Percentiles rank a stretch among this genome's conserved stretches.
phyloP scores from a whole-genome alignment of 2,797 vertebrate species.

The Pogoniulus pusillus region DNA sequence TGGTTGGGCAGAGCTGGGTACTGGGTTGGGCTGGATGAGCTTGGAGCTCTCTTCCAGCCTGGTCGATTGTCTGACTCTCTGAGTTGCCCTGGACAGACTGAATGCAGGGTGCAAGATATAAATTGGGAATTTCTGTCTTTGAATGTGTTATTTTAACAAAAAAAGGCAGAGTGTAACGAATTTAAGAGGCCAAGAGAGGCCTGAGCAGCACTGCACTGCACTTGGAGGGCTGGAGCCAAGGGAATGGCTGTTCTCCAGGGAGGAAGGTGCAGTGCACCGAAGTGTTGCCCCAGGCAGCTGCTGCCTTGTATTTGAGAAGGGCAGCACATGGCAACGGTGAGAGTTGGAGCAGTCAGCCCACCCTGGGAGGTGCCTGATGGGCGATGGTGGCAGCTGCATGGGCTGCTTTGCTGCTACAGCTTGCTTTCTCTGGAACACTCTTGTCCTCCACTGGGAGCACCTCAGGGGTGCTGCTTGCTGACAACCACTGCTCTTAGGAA shows the following conservation, averaged over 20 bases:
- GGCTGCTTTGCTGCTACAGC: neutral
- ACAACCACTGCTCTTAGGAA: neutral
- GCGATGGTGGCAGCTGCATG: accelerated
- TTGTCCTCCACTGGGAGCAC: neutral
- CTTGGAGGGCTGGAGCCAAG: neutral
- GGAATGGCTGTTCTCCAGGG: accelerated
- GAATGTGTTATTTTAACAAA: neutral
- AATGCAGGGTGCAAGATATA: neutral
- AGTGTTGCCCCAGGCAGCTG: accelerated
- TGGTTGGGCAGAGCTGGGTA: too few relatives aligned
- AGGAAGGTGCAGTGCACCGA: accelerated
- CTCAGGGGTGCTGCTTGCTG: neutral
- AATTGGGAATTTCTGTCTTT: neutral
- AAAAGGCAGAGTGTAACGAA: neutral
- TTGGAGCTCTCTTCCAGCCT: too few relatives aligned
- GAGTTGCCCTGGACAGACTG: neutral
- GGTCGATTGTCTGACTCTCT: too few relatives aligned
- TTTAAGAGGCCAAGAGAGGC: neutral
- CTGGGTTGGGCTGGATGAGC: too few relatives aligned
- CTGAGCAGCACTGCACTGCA: neutral
- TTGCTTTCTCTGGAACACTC: neutral
- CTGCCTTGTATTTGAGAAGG: neutral
- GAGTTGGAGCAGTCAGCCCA: neutral
- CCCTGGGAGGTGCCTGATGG: neutral
- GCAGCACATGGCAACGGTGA: accelerated